A percentile compares a stretch with the other conserved stretches of the same genome.
phyloP scores from a whole-genome alignment of 2,888 invertebrate species.

The Minunthozetes semirufus region DNA sequence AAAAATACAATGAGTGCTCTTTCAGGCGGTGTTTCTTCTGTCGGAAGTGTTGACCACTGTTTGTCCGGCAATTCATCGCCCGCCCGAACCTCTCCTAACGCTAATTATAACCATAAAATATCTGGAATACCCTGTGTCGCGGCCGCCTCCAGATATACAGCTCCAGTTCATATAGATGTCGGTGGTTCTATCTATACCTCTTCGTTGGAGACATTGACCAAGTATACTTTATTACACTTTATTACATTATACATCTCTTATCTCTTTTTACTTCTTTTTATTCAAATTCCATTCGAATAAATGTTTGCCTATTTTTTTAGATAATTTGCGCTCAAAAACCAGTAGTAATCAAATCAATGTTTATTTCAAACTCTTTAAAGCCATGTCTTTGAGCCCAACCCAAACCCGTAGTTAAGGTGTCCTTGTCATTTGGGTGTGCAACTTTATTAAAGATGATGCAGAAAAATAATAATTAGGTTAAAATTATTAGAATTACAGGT shows the following conservation, averaged over 20 bases:
- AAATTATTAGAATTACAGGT: too few relatives aligned
- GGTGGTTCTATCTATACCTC: slow-evolving; percentile 96
- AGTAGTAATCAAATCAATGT: too few relatives aligned
- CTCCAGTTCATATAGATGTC: slow-evolving; percentile 95
- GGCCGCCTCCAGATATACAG: slow-evolving; percentile 81
- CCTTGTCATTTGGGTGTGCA: too few relatives aligned
- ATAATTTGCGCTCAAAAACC: too few relatives aligned
- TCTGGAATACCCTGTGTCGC: slow-evolving; percentile 90
- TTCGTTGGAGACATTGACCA: slow-evolving; percentile 86
- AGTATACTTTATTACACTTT: slow-evolving; percentile 57
- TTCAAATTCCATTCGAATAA: too few relatives aligned
- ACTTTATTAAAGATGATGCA: too few relatives aligned
- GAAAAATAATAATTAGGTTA: too few relatives aligned
- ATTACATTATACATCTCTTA: not conserved
- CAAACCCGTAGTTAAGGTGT: too few relatives aligned
- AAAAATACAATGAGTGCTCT: slow-evolving; percentile 31
- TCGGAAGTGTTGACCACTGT: slow-evolving; percentile 21
- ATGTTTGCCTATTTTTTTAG: too few relatives aligned
- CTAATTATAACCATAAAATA: slow-evolving; percentile 55
- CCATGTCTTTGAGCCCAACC: too few relatives aligned
- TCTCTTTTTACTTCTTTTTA: not conserved
- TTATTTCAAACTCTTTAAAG: too few relatives aligned
- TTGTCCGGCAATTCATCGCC: slow-evolving; percentile 33
- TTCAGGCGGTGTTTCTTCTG: slow-evolving; percentile 19
- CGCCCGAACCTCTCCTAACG: slow-evolving; percentile 34